Evolutionary conservation across 2,888 invertebrate species (phyloP), one percentile per base, ranked within the genome.

Genomic region (Meliscaeva auricollis): DNA sequence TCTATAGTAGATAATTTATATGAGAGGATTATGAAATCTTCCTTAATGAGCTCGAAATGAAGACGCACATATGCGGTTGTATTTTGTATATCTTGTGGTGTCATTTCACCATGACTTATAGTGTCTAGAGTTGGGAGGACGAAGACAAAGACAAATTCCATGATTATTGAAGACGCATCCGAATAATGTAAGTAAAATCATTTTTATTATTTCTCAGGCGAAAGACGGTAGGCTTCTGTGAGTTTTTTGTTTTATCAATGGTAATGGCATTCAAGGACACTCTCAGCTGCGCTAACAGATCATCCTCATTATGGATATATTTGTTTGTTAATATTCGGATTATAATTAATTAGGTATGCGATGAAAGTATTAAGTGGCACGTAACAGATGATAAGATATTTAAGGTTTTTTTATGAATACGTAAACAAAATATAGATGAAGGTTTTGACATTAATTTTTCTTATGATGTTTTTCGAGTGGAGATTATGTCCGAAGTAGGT

Each of bases 251-350:
- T 44, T 44, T 62, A 41, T 68, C 41, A 41, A 50, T 17, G 68
- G 35, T 69, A 60, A 69, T 69, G 68, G 66, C 38, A 35, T 9
- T 69, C 80, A 81, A 81, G 80, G 70, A 81, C 75, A 69, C 48
- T 68, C 17, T 46, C 35, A 17, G 54, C 30, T 44, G 32, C 46
- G 54, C n/a, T n/a, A 54, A 32, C 30, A 54, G 30, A 54, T 30
- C 54, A n/a, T 4, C 54, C 30, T 54, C 54, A 32, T 54, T 52
- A 30, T 1, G 7, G n/a, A 50, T 0, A 15, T 15, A 32, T 54
- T 46, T 2, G n/a, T 13, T 50, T 56, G 32, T 41, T 60, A 22
- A 15, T 60, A 41, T 60, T 44, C 2, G 58, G 22, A 41, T 41
- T 60, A 15, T 41, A 13, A 41, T 60, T 26, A 60, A 58, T 58